Evolutionary conservation across 2,113 vertebrate genomes (phyloP), one percentile per base, ranked within the genome.

Genomic region (Tyto alba): DNA sequence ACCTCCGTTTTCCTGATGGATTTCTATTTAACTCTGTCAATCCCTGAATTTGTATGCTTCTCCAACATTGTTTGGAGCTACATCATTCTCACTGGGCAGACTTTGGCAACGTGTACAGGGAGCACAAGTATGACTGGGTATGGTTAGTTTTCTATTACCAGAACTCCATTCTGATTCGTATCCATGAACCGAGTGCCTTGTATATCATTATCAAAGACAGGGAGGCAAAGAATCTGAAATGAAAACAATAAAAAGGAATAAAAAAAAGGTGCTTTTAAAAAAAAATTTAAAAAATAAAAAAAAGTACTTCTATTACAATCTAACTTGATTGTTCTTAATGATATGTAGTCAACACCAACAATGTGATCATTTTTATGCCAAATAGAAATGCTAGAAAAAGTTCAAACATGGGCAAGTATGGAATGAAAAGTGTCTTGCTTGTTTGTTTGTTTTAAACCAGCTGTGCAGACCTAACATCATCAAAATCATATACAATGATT

Each of bases 31-130:
- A 47, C 12, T 73, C 8, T 52, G 26, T 56, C 40, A 50, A 3
- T 25, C 21, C 19, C 0, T 2, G 27, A 64, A 68, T 11, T 41
- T 69, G 1, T 8, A 14, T 48, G 4, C 9, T 67, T 78, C 36
- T 64, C 38, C 62, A 29, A 6, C 0, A 1, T n/a, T n/a, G 15
- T 16, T 30, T 32, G 66, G 25, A 18, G 29, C 12, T 78, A 34
- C 5, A 30, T 50, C 34, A 36, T 66, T 75, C 45, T 80, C 34
- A 47, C 13, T 34, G 41, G 14, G 5, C 34, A 64, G 16, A 13
- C 29, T 83, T 67, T 62, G 47, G 25, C 23, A 90, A 45, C 26
- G 27, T 67, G 5, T n/a, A 38, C 22, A 77, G 10, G 7, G 27
- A 82, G 16, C 15, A 7, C 15, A 47, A 67, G 8, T 68, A 40